phyloP scores from a whole-genome alignment of 2,888 invertebrate genomes.

The Euplexia lucipara region DNA sequence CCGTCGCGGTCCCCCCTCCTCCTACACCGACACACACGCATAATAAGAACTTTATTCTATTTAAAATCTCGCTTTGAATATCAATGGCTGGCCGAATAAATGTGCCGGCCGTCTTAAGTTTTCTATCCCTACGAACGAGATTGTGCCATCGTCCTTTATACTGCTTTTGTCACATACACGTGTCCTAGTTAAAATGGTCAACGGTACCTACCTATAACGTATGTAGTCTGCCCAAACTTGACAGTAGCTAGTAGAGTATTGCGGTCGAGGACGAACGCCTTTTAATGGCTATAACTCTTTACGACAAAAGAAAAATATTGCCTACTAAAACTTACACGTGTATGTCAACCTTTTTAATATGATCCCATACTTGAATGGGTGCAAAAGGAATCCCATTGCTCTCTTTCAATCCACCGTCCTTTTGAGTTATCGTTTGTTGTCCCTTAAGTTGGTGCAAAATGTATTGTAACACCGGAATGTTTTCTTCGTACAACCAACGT shows the following conservation, averaged over 20 bases:
- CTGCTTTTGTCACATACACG: slow-evolving; percentile 28
- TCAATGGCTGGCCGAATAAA: slow-evolving; percentile 70
- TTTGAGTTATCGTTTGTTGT: slow-evolving; percentile 64
- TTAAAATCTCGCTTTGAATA: slow-evolving; percentile 77
- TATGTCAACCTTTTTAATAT: slow-evolving; percentile 59
- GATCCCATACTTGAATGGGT: slow-evolving; percentile 61
- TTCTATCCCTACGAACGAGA: slow-evolving; percentile 1
- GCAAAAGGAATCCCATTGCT: slow-evolving; percentile 62
- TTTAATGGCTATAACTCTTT: slow-evolving; percentile 63
- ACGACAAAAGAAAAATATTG: slow-evolving; percentile 64
- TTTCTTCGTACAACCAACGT: slow-evolving; percentile 20
- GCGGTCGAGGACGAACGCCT: slow-evolving; percentile 38
- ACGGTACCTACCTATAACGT: not conserved
- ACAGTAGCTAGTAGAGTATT: slow-evolving; percentile 14
- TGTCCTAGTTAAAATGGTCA: slow-evolving; percentile 17
- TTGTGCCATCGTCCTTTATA: slow-evolving; percentile 10
- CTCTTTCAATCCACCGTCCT: slow-evolving; percentile 54
- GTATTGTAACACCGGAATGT: slow-evolving; percentile 56
- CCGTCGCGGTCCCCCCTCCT: slow-evolving; percentile 49
- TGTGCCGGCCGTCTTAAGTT: slow-evolving; percentile 58
- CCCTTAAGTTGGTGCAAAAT: slow-evolving; percentile 60
- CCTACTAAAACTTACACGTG: slow-evolving; percentile 62
- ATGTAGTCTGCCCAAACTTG: not conserved
- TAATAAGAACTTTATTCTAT: slow-evolving; percentile 73
- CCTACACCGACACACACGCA: slow-evolving; percentile 63